Evolutionary conservation across 2,797 vertebrate species (phyloP).

Genomic region (Falco biarmicus): DNA sequence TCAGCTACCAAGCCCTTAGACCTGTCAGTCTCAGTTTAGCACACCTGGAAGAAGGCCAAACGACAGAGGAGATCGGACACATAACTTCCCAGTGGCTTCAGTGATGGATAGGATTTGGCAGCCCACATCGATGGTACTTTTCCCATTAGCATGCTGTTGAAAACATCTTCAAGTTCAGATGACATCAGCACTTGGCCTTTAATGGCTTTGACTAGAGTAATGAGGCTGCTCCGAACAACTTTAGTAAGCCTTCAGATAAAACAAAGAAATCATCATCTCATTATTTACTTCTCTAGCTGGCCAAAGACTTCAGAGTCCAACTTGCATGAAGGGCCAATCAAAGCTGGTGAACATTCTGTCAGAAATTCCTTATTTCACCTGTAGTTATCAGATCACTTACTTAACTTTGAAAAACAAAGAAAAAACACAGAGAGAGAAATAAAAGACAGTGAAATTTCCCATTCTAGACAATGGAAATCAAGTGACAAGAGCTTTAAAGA

Average conservation of each 20-base stretch:
- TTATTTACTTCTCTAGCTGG: neutral
- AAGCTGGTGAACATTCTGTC: neutral
- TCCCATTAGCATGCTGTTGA: constrained; percentile 88
- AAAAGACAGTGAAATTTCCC: neutral
- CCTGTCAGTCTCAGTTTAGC: neutral
- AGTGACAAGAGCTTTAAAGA: neutral
- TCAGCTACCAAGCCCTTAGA: neutral
- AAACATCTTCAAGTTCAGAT: constrained; percentile 89
- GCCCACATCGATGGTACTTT: constrained; percentile 90
- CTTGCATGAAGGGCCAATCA: neutral
- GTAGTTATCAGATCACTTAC: neutral
- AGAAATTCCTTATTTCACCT: neutral
- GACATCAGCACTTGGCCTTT: constrained; percentile 95
- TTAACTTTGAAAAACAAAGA: neutral
- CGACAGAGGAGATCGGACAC: constrained; percentile 87
- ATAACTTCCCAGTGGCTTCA: constrained; percentile 91
- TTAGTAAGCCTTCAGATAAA: constrained; percentile 82
- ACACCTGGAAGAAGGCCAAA: constrained; percentile 89
- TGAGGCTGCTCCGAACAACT: constrained; percentile 86
- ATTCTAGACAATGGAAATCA: neutral
- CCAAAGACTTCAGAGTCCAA: neutral
- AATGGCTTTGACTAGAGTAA: constrained; percentile 86
- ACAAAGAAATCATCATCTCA: neutral
- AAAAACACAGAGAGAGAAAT: neutral
- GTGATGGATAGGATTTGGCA: constrained; percentile 91